Conservation (phyloP, 2,888 invertebrate genomes). For the Tetranychus piercei region DNA sequence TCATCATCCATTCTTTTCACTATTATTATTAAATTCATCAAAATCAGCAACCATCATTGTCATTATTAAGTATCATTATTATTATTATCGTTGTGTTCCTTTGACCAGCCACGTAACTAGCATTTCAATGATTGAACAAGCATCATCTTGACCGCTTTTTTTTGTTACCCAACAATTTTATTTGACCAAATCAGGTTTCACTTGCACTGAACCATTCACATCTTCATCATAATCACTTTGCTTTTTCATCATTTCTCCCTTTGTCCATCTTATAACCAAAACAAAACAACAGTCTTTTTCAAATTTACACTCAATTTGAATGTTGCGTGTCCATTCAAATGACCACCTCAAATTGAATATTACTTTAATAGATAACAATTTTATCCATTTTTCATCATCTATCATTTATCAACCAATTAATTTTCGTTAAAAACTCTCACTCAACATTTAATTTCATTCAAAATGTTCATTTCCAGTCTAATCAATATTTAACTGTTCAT, state of each 20-base stretch:
- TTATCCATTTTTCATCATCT: not conserved
- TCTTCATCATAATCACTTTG: not conserved
- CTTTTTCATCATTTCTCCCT: not conserved
- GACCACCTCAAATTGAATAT: not conserved
- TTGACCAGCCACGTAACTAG: not conserved
- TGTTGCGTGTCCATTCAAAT: not conserved
- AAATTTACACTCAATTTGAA: not conserved
- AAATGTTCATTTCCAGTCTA: not conserved
- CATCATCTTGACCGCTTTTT: not conserved
- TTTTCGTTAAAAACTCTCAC: not conserved
- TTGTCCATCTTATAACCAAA: not conserved
- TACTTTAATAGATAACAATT: not conserved
- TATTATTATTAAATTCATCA: conserved; percentile 1
- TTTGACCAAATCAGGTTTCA: conserved; percentile 1
- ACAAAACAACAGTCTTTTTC: not conserved
- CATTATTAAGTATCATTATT: not conserved
- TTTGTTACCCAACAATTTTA: not conserved
- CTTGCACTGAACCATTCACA: conserved; percentile 1
- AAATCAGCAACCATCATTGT: not conserved
- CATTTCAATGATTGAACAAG: not conserved
- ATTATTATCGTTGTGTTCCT: not conserved
- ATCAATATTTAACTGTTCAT: not conserved
- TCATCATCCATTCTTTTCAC: not conserved
- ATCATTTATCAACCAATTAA: not conserved
- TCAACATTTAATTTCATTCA: not conserved